Evolutionary conservation across 2,888 invertebrate genomes (phyloP), one percentile per base, ranked within the genome.

Genomic region (Epinotia bilunana): DNA sequence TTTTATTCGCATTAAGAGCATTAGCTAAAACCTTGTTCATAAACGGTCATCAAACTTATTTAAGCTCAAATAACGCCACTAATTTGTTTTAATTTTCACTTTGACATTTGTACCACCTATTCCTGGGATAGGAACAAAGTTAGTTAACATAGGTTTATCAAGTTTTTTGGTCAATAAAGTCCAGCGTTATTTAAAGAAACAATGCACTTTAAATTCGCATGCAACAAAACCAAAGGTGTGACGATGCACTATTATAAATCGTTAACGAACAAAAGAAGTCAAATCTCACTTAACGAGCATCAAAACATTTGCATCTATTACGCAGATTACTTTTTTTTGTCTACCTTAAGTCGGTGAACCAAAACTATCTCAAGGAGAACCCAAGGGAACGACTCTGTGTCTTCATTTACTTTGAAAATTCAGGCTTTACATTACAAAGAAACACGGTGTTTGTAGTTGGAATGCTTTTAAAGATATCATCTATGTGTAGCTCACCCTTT

Each of bases 401-500:
- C 53, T 23, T n/a, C 39, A 73, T 62, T 62, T 33, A 28, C 46
- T 73, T 62, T 57, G 20, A 16, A 57, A 49, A 9, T 33, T 65
- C 53, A 53, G 5, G 53, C 53, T 28, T 65, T 49, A 62, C 39
- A 74, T 65, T 74, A 68, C 55, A 57, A 72, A 75, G 76, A 67
- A 62, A 67, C 71, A 74, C 75, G 55, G 77, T 72, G 67, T 77
- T 46, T 49, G 63, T 64, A 74, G 67, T 55, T 71, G 74, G 71
- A 72, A 72, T 43, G 28, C 60, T 60, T 9, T 61, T 57, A 55
- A 49, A 64, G 81, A 79, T 81, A 79, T 71, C 72, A 87, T 86
- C 84, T 80, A 78, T 78, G 55, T 64, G 73, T 76, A 67, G 61
- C 80, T 81, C 80, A 81, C 80, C 84, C 88, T 89, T 88, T 88